Conservation (phyloP, 2,113 vertebrate genomes). For the Cyanoliseus patagonus region DNA sequence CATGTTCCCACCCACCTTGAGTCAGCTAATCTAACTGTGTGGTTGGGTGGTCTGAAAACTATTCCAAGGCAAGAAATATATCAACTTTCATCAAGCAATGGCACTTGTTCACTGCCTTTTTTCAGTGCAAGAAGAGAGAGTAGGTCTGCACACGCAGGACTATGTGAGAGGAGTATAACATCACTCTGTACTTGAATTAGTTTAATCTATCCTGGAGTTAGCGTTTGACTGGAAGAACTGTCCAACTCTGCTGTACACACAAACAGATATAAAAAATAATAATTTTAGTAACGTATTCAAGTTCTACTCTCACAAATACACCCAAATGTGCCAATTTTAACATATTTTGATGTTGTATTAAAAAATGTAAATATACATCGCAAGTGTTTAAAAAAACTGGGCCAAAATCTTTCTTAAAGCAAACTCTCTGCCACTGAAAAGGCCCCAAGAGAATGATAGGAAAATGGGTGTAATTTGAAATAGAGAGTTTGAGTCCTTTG, state of each 20-base stretch:
- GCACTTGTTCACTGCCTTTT: background rate
- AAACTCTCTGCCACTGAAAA: background rate
- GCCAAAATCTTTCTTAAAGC: background rate
- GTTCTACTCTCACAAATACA: background rate
- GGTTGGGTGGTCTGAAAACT: background rate
- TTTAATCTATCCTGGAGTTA: background rate
- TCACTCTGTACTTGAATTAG: background rate
- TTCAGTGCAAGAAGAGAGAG: background rate
- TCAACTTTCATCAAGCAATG: background rate
- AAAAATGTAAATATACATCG: background rate
- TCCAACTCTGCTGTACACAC: background rate
- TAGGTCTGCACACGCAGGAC: background rate
- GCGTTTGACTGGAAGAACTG: background rate
- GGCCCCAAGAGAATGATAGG: background rate
- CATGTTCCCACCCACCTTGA: background rate
- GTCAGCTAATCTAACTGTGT: background rate
- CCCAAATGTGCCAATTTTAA: background rate
- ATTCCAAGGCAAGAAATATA: background rate
- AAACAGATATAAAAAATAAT: background rate
- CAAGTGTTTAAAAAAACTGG: background rate
- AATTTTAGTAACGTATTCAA: background rate
- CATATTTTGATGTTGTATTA: background rate
- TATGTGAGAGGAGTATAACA: rapidly evolving
- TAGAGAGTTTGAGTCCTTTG: background rate
- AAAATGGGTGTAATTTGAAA: background rate